Percentiles rank a stretch among this genome's conserved stretches.
Evolutionary conservation across 2,113 vertebrate species (phyloP).

Genomic region (Caranx ignobilis): DNA sequence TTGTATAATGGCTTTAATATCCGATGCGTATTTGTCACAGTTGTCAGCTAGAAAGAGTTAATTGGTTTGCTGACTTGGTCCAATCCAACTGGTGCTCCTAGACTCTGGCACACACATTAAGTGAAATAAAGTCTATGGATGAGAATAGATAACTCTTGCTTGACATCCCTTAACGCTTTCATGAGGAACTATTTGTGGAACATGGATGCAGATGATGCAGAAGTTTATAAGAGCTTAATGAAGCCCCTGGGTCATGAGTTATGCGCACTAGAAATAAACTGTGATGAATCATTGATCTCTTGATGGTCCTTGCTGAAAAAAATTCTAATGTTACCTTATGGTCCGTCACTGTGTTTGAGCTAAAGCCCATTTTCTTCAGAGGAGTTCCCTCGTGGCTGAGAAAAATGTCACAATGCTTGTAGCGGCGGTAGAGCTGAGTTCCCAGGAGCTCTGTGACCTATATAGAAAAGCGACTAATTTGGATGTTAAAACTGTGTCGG

Average conservation of each 20-base stretch:
- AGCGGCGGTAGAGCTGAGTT: slow-evolving; percentile 47
- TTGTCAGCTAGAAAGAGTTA: too few relatives aligned
- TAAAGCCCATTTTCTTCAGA: slow-evolving; percentile 35
- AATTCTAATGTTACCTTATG: slow-evolving; percentile 48
- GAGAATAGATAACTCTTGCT: slow-evolving; percentile 4
- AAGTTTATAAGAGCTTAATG: slow-evolving; percentile 53
- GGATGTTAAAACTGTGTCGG: slow-evolving; percentile 49
- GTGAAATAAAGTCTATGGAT: not conserved
- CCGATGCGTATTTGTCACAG: not conserved
- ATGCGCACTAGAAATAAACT: slow-evolving; percentile 42
- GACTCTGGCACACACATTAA: not conserved
- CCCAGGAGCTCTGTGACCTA: slow-evolving; percentile 68
- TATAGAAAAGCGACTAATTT: slow-evolving; percentile 66
- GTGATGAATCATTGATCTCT: slow-evolving; percentile 63
- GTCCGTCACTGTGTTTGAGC: slow-evolving; percentile 35
- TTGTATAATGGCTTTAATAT: not conserved
- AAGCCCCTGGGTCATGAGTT: slow-evolving; percentile 61
- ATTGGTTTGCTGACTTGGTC: not conserved
- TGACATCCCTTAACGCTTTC: slow-evolving; percentile 12
- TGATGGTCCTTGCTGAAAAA: slow-evolving; percentile 38
- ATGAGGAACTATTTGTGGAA: slow-evolving; percentile 47
- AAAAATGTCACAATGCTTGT: slow-evolving; percentile 69
- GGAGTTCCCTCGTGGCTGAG: slow-evolving; percentile 49
- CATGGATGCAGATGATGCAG: slow-evolving; percentile 10
- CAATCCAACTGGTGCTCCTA: not conserved